Evolutionary conservation across 92 coral and sea anemone species (phyloP), one percentile per base, ranked within the genome.

Genomic region (Porites lobata): DNA sequence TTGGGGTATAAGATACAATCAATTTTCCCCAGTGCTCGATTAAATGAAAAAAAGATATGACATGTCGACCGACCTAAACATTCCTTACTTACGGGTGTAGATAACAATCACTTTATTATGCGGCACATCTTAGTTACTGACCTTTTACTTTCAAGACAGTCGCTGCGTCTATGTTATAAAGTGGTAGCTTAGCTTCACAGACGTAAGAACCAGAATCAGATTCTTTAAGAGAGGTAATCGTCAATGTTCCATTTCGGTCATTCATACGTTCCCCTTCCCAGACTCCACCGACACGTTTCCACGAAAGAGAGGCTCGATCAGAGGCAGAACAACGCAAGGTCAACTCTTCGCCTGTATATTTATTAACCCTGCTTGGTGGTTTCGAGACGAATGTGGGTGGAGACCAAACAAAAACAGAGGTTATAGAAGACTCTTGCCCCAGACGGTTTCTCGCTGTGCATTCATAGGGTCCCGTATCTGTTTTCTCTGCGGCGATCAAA

Each of bases 161-260:
- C 9, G 18, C 17, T 0, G 78, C 57, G 5, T 38, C 69, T 18
- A 82, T 70, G 15, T 47, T 53, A 38, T 18, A 71, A 11, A 68
- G 22, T 2, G 62, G 79, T 12, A 29, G 13, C 21, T 32, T 82
- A 15, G 79, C 86, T 38, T 82, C 86, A 19, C 86, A 82, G 21
- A 82, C 20, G 17, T 82, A 82, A 82, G 50, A 22, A 5, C 86
- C 79, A 9, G 86, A 82, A 50, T 82, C 86, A 29, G 59, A 9
- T 58, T 56, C 5, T 7, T 24, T 38, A 4, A 82, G 70, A 15
- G 47, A 14, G 38, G 79, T 32, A 56, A 82, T 71, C 54, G 32
- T 56, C 22, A 82, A 17, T 8, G 86, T 70, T 58, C 79, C 86
- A 15, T 70, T 58, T 38, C 62, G 8, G 9, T 56, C 79, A 58